Evolutionary conservation across 2,888 invertebrate species (phyloP).

Genomic region (Thereva unica): DNA sequence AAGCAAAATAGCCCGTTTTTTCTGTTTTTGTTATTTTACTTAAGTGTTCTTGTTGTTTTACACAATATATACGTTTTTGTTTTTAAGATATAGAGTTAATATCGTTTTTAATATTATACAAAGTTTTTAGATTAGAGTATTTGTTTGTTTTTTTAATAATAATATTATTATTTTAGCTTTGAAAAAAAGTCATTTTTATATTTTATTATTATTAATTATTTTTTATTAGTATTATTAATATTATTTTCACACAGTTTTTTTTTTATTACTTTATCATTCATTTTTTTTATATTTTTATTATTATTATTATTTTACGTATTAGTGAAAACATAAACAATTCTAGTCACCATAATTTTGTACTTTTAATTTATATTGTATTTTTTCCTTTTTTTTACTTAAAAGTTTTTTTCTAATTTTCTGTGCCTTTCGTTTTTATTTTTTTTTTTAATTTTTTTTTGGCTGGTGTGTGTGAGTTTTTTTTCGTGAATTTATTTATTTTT

Average conservation of each 20-base stretch:
- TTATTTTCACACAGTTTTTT: slow-evolving; percentile 18
- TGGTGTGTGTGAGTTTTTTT: slow-evolving; percentile 28
- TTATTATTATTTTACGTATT: slow-evolving; percentile 24
- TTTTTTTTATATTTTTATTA: slow-evolving; percentile 23
- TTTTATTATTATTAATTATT: too few relatives aligned
- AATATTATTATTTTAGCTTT: too few relatives aligned
- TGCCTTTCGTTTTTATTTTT: slow-evolving; percentile 38
- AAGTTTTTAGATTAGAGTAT: too few relatives aligned
- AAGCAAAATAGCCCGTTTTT: slow-evolving; percentile 40
- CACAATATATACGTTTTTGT: too few relatives aligned
- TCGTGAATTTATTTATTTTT: background rate
- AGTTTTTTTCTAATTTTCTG: slow-evolving; percentile 35
- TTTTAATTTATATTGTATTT: slow-evolving; percentile 13
- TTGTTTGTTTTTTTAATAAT: too few relatives aligned
- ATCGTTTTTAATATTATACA: too few relatives aligned
- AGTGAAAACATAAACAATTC: slow-evolving; percentile 22
- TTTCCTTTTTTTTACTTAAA: slow-evolving; percentile 1
- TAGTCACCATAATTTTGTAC: slow-evolving; percentile 36
- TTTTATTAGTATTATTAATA: background rate
- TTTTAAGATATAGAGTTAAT: too few relatives aligned
- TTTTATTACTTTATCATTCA: background rate
- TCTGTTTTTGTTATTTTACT: background rate
- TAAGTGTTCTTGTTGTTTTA: too few relatives aligned
- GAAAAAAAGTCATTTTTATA: too few relatives aligned
- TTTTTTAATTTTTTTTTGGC: slow-evolving; percentile 38